phyloP scores from a whole-genome alignment of 2,888 invertebrate species.

The Volucella inanis region DNA sequence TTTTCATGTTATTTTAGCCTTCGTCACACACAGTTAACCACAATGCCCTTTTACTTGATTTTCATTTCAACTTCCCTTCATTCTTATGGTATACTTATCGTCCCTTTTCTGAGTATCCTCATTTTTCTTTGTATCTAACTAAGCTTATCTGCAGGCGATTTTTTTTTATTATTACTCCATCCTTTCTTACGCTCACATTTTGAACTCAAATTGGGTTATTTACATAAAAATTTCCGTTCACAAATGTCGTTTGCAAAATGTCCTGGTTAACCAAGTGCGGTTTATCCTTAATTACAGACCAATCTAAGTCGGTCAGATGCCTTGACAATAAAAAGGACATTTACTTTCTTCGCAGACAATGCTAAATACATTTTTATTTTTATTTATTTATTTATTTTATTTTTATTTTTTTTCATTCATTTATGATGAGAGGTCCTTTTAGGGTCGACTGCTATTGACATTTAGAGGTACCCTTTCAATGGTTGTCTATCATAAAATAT shows the following conservation, averaged over 20 bases:
- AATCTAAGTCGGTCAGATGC: conserved; percentile 3
- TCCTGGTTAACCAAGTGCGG: not conserved
- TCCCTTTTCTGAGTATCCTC: not conserved
- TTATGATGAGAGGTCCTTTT: not conserved
- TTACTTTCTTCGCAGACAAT: not conserved
- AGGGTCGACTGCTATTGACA: conserved; percentile 15
- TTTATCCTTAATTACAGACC: conserved; percentile 9
- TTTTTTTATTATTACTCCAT: conserved; percentile 3
- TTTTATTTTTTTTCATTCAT: not conserved
- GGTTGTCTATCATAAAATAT: conserved; percentile 24
- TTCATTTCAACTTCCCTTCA: not conserved
- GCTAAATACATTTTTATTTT: not conserved
- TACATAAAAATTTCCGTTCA: conserved; percentile 1
- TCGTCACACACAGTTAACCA: conserved; percentile 18
- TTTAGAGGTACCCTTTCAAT: conserved; percentile 3
- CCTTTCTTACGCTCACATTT: not conserved
- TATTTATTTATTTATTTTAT: not conserved
- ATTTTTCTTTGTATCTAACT: conserved; percentile 3
- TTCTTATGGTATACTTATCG: too few relatives aligned
- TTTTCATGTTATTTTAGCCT: not conserved
- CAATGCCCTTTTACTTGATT: conserved; percentile 22
- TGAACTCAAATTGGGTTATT: conserved; percentile 7
- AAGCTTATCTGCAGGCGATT: conserved; percentile 19
- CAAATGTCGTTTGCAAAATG: not conserved
- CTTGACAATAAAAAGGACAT: conserved; percentile 1